These are phyloP conservation scores for Zaprionus lineosus DNA, from an alignment of 2,888 invertebrate species.

Conservation along the genomic window DNA sequence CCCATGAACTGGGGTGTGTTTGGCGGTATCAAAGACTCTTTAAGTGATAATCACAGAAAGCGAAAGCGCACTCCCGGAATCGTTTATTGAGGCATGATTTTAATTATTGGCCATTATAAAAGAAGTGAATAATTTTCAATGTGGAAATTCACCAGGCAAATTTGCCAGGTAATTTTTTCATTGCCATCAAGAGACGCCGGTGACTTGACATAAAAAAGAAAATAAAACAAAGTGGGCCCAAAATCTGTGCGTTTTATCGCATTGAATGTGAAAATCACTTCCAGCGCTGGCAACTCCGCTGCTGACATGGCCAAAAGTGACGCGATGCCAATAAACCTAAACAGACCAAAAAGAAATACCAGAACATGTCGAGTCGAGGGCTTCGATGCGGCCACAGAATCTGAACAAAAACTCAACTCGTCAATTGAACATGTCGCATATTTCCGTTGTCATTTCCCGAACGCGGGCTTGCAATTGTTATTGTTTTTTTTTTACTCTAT, in stretches of 20 bases:
- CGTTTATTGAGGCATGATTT: slow-evolving; percentile 48
- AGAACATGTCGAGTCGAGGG: slow-evolving; percentile 6
- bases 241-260: slow-evolving; percentile 22
- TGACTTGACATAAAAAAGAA: slow-evolving; percentile 51
- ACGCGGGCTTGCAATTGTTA: slow-evolving; percentile 6
- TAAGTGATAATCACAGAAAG: slow-evolving; percentile 48
- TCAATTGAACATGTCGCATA: slow-evolving; percentile 38
- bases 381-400: slow-evolving; percentile 11
- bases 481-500: slow-evolving; percentile 1
- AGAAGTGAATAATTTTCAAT: slow-evolving; percentile 47
- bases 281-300: slow-evolving; percentile 31
- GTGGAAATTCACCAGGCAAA: slow-evolving; percentile 58
- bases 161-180: slow-evolving; percentile 6
- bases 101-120: slow-evolving; percentile 57
- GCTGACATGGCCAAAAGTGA: slow-evolving; percentile 57
- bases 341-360: slow-evolving; percentile 34
- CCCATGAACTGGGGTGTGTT: slow-evolving; percentile 39
- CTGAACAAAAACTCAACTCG: slow-evolving; percentile 7
- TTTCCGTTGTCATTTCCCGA: slow-evolving; percentile 45
- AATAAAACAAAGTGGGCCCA: not conserved
- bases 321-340: slow-evolving; percentile 27
- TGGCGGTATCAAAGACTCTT: slow-evolving; percentile 30
- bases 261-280: slow-evolving; percentile 39
- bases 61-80: slow-evolving; percentile 67
- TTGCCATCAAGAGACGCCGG: too few relatives aligned